Evolutionary conservation across 35 echinoderm and acorn worm genomes (phyloP).

Genomic region (Ophioderma brevispina): DNA sequence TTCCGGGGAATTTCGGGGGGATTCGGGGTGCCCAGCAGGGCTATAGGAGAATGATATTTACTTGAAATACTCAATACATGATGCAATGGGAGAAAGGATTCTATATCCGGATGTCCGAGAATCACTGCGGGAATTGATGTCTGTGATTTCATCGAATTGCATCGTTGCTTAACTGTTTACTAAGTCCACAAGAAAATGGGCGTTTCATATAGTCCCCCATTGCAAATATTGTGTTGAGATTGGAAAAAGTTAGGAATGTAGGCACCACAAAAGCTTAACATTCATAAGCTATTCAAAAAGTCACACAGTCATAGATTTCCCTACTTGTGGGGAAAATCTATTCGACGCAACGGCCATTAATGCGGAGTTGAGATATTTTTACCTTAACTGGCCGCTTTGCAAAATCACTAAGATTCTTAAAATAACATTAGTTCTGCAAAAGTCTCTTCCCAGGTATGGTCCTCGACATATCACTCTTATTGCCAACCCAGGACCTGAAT

Average conservation of each 20-base stretch:
- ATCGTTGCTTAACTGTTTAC: too few species aligned
- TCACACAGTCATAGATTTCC: neutral
- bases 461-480: conserved; percentile 92
- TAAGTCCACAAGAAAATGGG: neutral
- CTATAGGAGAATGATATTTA: too few species aligned
- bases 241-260: neutral
- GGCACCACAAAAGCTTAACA: neutral
- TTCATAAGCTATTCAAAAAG: neutral
- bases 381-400: conserved; percentile 78
- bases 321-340: neutral
- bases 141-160: too few species aligned
- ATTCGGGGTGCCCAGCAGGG: too few species aligned
- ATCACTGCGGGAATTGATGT: too few species aligned
- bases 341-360: neutral
- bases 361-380: neutral
- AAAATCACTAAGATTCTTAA: conserved; percentile 80
- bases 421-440: conserved; percentile 81
- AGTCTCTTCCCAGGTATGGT: conserved; percentile 88
- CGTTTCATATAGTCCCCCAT: neutral
- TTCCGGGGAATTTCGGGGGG: too few species aligned
- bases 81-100: too few species aligned
- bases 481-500: conserved; percentile 93
- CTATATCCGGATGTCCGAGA: too few species aligned
- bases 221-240: neutral
- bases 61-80: too few species aligned